Conservation (phyloP, 1,140 invertebrate genomes). For the Drosophila kohkoa region DNA sequence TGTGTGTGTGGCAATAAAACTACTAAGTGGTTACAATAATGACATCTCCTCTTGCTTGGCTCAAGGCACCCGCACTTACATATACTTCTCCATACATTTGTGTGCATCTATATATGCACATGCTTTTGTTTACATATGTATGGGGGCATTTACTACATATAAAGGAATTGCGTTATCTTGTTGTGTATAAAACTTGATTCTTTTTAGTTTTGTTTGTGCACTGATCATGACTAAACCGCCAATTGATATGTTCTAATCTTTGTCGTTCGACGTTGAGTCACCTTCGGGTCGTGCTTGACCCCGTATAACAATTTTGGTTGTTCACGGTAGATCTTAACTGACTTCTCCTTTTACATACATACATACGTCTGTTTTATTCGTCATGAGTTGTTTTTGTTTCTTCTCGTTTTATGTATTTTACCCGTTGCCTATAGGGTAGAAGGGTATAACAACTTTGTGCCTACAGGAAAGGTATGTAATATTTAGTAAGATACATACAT, state of each 20-base stretch:
- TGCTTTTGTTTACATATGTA: not conserved
- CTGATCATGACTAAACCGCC: not conserved
- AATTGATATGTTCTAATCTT: slow-evolving; percentile 1
- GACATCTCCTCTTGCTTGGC: not conserved
- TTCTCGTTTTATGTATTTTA: too few relatives aligned
- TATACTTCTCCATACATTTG: not conserved
- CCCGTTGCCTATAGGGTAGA: too few relatives aligned
- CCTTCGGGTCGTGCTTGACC: not conserved
- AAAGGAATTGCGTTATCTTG: slow-evolving; percentile 2
- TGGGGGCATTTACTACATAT: not conserved
- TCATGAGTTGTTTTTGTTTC: slow-evolving; percentile 10
- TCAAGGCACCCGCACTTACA: not conserved
- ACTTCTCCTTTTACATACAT: slow-evolving; percentile 16
- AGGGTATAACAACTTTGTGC: too few relatives aligned
- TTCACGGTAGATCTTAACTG: slow-evolving; percentile 1
- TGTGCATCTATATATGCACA: not conserved
- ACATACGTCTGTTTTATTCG: not conserved
- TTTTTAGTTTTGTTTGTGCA: not conserved
- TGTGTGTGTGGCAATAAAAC: not conserved
- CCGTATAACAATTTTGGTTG: slow-evolving; percentile 4
- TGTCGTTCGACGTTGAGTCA: not conserved
- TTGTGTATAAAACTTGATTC: slow-evolving; percentile 7
- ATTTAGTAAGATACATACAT: too few relatives aligned
- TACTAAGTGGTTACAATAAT: not conserved
- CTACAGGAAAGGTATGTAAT: too few relatives aligned